These are phyloP conservation scores for Idris sp. DNA, from an alignment of 1,140 invertebrate genomes.

Conservation along the genomic window DNA sequence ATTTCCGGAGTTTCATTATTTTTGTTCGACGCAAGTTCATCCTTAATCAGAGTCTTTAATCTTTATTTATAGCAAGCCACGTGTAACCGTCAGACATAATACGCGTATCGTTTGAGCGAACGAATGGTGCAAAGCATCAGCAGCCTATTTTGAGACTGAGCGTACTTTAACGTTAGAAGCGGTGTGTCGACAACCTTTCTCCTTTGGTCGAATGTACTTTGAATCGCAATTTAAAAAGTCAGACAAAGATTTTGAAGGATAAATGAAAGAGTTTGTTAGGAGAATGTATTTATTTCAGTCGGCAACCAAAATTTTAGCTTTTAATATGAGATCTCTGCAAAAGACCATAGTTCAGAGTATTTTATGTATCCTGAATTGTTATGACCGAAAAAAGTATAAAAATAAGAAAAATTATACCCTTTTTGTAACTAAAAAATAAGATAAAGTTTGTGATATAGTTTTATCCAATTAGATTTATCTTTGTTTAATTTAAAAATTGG, in stretches of 20 bases:
- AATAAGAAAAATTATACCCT: no score
- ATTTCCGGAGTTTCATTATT: constrained; percentile 41
- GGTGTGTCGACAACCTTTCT: constrained; percentile 40
- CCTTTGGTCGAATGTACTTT: constrained; percentile 34
- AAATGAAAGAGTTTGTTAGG: no score
- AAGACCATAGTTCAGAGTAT: no score
- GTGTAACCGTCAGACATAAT: constrained; percentile 37
- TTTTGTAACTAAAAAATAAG: no score
- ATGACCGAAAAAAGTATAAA: no score
- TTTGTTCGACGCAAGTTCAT: constrained; percentile 34
- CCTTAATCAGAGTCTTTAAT: constrained; percentile 38
- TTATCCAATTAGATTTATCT: no score
- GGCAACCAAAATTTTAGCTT: no score
- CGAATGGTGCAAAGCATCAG: constrained; percentile 17
- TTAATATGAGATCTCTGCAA: no score
- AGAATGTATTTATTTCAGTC: no score
- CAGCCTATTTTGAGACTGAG: constrained; percentile 45
- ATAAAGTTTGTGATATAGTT: no score
- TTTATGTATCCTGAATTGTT: no score
- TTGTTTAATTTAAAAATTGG: no score
- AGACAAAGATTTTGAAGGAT: constrained; percentile 20
- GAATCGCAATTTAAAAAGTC: constrained; percentile 24
- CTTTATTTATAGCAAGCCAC: constrained; percentile 50
- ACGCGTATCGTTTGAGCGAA: constrained; percentile 22
- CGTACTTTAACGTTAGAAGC: constrained; percentile 26